Evolutionary conservation across 2,888 invertebrate genomes (phyloP), one percentile per base, ranked within the genome.

Genomic region (Sarcophaga caerulescens): DNA sequence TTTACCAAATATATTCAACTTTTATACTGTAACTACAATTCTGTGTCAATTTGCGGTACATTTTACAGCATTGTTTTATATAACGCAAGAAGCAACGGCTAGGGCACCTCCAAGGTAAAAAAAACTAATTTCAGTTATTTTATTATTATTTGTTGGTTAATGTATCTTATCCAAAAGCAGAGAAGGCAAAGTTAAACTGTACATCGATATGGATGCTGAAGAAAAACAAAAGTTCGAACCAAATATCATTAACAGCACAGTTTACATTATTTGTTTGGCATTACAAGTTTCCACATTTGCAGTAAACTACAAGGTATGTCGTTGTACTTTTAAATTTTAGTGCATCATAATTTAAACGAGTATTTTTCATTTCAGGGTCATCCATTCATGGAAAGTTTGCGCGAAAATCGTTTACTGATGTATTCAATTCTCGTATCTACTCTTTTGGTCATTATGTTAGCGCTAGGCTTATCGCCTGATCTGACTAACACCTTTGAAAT

Each of bases 251-350:
- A 99, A 99, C 93, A 98, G 99, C 90, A 99, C 99, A 0, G 99
- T 99, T 17, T 99, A 99, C 92, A 97, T 99, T 84, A 98, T 99
- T 90, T 99, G 99, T 1, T 97, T 99, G 96, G 96, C 99, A 19
- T 94, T 99, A 86, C 99, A 99, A 94, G 96, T 99, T 88, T 98
- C 98, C 2, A 99, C 99, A 14, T 99, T 99, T 94, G 99, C 99
- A 81, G 98, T 99, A 84, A 99, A 99, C 94, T 99, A 99, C 92
- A 96, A 99, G 95, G 99, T 99, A 93, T 10, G 35, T 35, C 2
- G 2, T 8, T 35, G 35, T 10, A 35, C 8, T 35, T 35, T 10
- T 10, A 35, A 35, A 35, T 10, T 10, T 35, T 35, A 35, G 35
- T 35, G 57, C 5, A n/a, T 52, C 11, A n/a, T 70, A 25, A 57